A percentile compares a stretch with the other conserved stretches of the same genome.
Conservation (phyloP, 2,797 vertebrate species). For the Chrysocyon brachyurus region DNA sequence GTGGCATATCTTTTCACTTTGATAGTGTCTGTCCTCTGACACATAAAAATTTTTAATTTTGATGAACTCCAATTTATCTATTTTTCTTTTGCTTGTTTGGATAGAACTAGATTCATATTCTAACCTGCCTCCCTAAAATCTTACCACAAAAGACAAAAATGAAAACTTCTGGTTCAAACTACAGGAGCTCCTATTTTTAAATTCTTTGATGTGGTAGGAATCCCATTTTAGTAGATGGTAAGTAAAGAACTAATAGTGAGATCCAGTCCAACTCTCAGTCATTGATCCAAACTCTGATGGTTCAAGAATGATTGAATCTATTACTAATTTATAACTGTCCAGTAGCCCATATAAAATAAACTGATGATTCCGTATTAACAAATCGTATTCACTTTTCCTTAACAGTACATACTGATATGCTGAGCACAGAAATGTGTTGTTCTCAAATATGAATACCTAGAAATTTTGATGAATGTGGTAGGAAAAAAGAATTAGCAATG, state of each 20-base stretch:
- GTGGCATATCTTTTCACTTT: background rate
- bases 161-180: background rate
- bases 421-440: background rate
- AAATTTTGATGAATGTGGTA: background rate
- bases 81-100: background rate
- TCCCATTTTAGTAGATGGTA: background rate
- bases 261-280: background rate
- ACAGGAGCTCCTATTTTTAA: background rate
- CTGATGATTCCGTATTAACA: background rate
- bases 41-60: slow-evolving; percentile 6
- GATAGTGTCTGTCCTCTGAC: background rate
- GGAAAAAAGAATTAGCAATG: background rate
- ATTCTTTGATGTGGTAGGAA: background rate
- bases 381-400: background rate
- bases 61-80: slow-evolving; percentile 26
- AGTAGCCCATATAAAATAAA: slow-evolving; percentile 1
- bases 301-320: background rate
- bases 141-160: slow-evolving; percentile 55
- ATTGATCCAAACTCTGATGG: background rate
- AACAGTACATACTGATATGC: background rate
- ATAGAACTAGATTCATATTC: slow-evolving; percentile 41
- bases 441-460: background rate
- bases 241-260: background rate
- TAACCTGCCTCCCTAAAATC: background rate
- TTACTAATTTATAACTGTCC: background rate